These are phyloP conservation scores for Thecophora atra DNA, from an alignment of 2,888 invertebrate genomes.

Conservation along the genomic window DNA sequence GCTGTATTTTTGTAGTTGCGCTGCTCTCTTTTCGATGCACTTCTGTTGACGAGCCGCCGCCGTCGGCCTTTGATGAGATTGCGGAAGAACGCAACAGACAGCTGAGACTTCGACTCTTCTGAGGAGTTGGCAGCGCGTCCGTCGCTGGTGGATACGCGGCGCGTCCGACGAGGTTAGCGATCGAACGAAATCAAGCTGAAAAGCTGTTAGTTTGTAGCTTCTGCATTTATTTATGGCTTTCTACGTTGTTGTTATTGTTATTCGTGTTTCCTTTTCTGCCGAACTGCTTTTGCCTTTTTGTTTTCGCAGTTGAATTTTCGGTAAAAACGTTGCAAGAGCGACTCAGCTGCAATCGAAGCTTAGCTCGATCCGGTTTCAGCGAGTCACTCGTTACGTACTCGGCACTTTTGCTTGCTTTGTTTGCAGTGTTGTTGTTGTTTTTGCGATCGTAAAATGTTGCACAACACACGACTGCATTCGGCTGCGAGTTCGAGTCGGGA, in stretches of 20 bases:
- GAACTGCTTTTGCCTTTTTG: background rate
- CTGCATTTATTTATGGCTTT: slow-evolving; percentile 53
- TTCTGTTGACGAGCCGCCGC: background rate
- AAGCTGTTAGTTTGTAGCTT: slow-evolving; percentile 62
- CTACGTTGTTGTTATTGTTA: slow-evolving; percentile 13
- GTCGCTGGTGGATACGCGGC: background rate
- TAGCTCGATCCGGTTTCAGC: slow-evolving; percentile 42
- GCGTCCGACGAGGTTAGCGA: slow-evolving; percentile 18
- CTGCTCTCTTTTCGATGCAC: background rate
- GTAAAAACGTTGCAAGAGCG: slow-evolving; percentile 9
- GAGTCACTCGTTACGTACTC: slow-evolving; percentile 9
- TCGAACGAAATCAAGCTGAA: slow-evolving; percentile 52
- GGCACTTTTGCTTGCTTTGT: no score
- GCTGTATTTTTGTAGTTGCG: background rate
- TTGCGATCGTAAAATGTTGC: slow-evolving; percentile 43
- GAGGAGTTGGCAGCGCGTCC: background rate
- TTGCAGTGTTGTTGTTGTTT: slow-evolving; percentile 17
- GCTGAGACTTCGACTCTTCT: slow-evolving; percentile 36
- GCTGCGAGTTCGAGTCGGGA: background rate
- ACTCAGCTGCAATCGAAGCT: slow-evolving; percentile 4
- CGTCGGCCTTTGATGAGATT: slow-evolving; percentile 42
- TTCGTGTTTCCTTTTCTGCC: slow-evolving; percentile 3
- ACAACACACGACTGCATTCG: slow-evolving; percentile 39
- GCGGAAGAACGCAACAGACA: slow-evolving; percentile 55
- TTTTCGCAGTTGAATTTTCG: slow-evolving; percentile 22